Conservation (phyloP, 2,113 vertebrate species). For the Egretta garzetta region DNA sequence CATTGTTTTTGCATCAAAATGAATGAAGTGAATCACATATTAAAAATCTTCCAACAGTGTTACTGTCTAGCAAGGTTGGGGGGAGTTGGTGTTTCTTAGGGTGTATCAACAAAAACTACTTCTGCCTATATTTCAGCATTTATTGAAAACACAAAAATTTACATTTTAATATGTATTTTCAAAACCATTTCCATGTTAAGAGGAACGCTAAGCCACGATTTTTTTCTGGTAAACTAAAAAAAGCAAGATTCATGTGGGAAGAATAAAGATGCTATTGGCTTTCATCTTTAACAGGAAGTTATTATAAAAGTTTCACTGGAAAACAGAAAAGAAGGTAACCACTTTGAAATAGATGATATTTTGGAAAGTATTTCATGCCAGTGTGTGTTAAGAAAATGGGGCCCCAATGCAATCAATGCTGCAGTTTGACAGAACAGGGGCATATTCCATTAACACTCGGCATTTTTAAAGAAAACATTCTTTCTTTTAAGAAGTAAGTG, state of each 20-base stretch:
- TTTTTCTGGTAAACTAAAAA: not conserved
- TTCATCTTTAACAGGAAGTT: not conserved
- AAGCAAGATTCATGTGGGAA: not conserved
- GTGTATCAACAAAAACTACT: not conserved
- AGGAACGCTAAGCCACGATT: not conserved
- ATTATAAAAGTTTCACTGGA: not conserved
- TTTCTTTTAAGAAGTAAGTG: not conserved
- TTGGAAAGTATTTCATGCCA: not conserved
- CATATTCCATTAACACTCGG: not conserved
- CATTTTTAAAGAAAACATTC: not conserved
- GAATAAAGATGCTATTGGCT: not conserved
- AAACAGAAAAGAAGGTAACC: not conserved
- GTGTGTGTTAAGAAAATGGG: not conserved
- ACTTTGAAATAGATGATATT: not conserved
- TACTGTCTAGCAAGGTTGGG: not conserved
- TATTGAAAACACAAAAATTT: not conserved
- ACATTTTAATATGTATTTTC: not conserved
- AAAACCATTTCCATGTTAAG: not conserved
- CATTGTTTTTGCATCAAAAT: not conserved
- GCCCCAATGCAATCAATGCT: not conserved
- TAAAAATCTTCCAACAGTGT: not conserved
- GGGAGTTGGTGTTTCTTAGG: not conserved
- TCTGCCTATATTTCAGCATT: not conserved
- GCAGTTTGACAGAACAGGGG: not conserved
- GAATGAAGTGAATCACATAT: not conserved